Base-by-base conservation (phyloP, 1,140 invertebrate genomes). In the Sinonovacula constricta region DNA sequence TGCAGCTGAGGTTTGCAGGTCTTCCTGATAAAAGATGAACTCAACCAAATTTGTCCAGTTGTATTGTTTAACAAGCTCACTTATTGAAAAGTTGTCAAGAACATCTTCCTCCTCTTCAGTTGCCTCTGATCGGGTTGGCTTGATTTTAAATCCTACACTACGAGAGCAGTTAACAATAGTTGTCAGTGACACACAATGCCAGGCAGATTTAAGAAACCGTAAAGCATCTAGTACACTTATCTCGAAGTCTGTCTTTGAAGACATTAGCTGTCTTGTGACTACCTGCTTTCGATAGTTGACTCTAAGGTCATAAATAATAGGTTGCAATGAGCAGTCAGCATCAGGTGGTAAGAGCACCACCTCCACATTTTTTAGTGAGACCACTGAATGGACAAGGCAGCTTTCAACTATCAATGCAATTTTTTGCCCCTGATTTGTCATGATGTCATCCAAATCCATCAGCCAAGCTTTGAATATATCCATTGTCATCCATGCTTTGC, bases 401-500 rank as follows among this genome's bases (percentile, higher is more conserved):
- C 74, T 78, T 28, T 81, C 81, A 3, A 84, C 67, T 1, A 82
- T 71, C 26, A 84, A 22, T 0, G 36, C 53, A 5, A 84, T 60
- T 15, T 68, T 59, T 34, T 81, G 22, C 7, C 49, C 51, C 39
- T 75, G 28, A 10, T n/a, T 30, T 26, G 14, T 22, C 54, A 82
- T 70, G 56, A 69, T 54, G 26, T 39, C 18, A 45, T 80, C 54
- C 14, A 77, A 49, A 12, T 81, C 66, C 14, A 24, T n/a, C 36
- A 80, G 10, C 83, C 80, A 84, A n/a, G 69, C 60, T 26, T n/a
- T 65, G 54, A 80, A 83, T 28, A 82, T 72, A 3, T 54, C 39
- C 22, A n/a, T 28, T 1, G 69, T 84, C 81, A 82, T 82, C 78
- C 81, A 82, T 30, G 78, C 81, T 39, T 82, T 82, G 67, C 74